Base-by-base conservation (phyloP, 2,113 vertebrate genomes). In the Upupa epops region DNA sequence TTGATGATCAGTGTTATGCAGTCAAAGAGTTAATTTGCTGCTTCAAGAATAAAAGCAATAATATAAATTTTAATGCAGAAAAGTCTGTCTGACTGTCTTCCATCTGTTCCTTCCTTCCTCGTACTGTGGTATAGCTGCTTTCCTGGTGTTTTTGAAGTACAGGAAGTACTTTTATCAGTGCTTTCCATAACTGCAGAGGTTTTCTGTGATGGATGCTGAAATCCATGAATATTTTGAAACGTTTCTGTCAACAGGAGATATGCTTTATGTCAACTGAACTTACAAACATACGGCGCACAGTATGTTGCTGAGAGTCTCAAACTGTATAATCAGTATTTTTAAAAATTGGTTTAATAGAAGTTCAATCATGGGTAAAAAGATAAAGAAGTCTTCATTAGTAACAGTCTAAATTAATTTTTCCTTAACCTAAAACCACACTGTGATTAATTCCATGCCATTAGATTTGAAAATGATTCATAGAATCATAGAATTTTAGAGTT, bases 91-190 rank as follows among this genome's bases (percentile, higher is more conserved):
- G 54, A 31, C 34, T 65, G 20, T 28, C 26, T 81, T 92, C 16
- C 0, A 0, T 74, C 80, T 92, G 64, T 60, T 83, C 89, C 49
- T 93, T 86, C 45, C 34, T 56, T 90, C 59, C 46, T 69, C 11
- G 14, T 63, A 45, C 85, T 88, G 60, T 91, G 77, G 40, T 69
- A 56, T 77, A 90, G 89, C 42, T 84, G 52, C 83, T 45, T 2
- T 56, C 80, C 34, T 75, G 45, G 21, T 84, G 79, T 68, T 95
- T 95, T 93, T 91, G 79, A 80, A 88, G 85, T 93, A 87, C 83
- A 94, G 93, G 90, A 84, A 95, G 91, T 64, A 92, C 91, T 89
- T 90, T 97, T 97, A 96, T 97, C 96, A 92, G 74, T 75, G 59
- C 36, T 94, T 95, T 86, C 78, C 74, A 81, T 90, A 92, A 86